These are phyloP conservation scores for Beris morrisii DNA, from an alignment of 2,888 invertebrate species.

Conservation along the genomic window DNA sequence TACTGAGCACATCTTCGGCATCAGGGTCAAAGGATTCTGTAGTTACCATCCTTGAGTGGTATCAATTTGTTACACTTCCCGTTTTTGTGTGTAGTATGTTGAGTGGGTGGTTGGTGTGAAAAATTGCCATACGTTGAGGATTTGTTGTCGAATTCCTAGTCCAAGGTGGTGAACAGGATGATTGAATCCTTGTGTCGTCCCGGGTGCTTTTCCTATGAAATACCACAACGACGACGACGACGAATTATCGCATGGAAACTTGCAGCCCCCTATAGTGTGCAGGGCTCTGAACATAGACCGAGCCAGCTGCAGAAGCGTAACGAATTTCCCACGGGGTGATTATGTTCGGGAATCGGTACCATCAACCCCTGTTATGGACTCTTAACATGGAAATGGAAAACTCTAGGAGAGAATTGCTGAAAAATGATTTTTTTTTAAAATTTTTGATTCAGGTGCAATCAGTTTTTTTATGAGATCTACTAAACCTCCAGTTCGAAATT, in stretches of 20 bases:
- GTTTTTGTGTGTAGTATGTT: neutral
- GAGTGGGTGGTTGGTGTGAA: slow-evolving; percentile 49
- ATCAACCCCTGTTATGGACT: too few species aligned
- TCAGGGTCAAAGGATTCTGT: slow-evolving; percentile 11
- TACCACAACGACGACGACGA: too few species aligned
- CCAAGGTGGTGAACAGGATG: neutral
- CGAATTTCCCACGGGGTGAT: slow-evolving; percentile 56
- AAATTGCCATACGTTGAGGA: slow-evolving; percentile 53
- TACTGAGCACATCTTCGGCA: neutral
- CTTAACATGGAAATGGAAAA: too few species aligned
- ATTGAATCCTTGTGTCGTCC: too few species aligned
- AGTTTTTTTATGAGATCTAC: too few species aligned
- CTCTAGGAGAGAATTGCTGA: too few species aligned
- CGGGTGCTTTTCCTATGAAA: too few species aligned
- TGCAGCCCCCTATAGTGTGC: too few species aligned
- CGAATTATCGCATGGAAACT: too few species aligned
- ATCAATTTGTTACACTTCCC: slow-evolving; percentile 29
- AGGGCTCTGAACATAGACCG: neutral
- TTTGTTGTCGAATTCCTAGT: slow-evolving; percentile 35
- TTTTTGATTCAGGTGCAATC: too few species aligned
- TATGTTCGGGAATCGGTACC: slow-evolving; percentile 39
- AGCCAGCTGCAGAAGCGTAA: slow-evolving; percentile 47
- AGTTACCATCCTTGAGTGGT: neutral
- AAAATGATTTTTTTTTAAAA: too few species aligned
- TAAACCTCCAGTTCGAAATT: too few species aligned